These are phyloP conservation scores for Popillia japonica DNA, from an alignment of 1,140 invertebrate genomes.

Conservation along the genomic window DNA sequence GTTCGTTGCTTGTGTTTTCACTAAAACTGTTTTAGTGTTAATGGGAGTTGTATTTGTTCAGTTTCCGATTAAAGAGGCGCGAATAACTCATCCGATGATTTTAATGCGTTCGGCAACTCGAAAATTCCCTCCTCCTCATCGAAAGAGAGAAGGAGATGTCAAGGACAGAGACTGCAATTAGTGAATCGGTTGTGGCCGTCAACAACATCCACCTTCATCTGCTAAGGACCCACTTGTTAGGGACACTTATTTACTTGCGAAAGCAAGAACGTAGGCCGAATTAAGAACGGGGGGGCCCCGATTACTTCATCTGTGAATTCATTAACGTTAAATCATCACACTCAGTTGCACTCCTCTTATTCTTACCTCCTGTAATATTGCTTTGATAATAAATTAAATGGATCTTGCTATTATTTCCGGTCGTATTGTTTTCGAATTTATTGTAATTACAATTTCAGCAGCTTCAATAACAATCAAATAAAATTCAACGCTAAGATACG, in stretches of 20 bases:
- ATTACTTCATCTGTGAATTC: constrained; percentile 29
- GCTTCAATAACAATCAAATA: not conserved
- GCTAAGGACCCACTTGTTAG: constrained; percentile 34
- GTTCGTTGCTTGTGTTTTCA: not conserved
- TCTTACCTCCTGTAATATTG: not conserved
- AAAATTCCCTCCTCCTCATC: not conserved
- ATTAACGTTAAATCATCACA: constrained; percentile 29
- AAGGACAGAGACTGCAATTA: constrained; percentile 47
- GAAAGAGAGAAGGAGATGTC: constrained; percentile 40
- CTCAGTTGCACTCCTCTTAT: constrained; percentile 22
- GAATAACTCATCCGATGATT: constrained; percentile 31
- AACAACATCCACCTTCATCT: constrained; percentile 40
- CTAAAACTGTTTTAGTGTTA: constrained; percentile 31
- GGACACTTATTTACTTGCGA: constrained; percentile 25
- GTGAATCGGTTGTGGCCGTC: constrained; percentile 44
- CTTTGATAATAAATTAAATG: constrained; percentile 7
- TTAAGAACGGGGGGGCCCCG: constrained; percentile 31
- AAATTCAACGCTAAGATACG: too few species aligned
- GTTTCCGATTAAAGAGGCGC: constrained; percentile 28
- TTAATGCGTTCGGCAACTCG: constrained; percentile 21
- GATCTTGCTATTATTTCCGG: not conserved
- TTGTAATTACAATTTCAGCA: not conserved
- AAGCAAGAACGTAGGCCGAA: not conserved
- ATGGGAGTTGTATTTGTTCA: constrained; percentile 17
- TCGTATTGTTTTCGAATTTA: not conserved